Evolutionary conservation across 2,888 invertebrate species (phyloP).

Genomic region (Cetonia aurata): DNA sequence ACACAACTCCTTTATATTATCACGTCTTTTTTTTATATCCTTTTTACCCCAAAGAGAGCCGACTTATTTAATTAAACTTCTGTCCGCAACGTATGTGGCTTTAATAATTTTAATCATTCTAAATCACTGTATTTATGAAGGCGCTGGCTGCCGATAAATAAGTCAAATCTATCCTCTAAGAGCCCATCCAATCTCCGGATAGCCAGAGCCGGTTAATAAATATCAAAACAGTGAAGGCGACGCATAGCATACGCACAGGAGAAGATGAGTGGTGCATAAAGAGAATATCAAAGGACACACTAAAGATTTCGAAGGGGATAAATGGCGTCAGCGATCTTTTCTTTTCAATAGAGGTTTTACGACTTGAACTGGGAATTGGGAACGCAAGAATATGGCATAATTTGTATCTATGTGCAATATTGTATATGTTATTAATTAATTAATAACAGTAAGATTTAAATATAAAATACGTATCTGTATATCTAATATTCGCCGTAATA

Average conservation of each 20-base stretch:
- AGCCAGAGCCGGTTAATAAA: slow-evolving; percentile 56
- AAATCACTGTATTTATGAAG: slow-evolving; percentile 56
- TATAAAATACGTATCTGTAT: too few relatives aligned
- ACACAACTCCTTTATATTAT: not conserved
- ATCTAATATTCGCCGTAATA: too few relatives aligned
- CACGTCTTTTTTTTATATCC: too few relatives aligned
- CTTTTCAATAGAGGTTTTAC: too few relatives aligned
- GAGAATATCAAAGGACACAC: too few relatives aligned
- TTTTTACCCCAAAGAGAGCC: slow-evolving; percentile 1
- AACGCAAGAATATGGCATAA: too few relatives aligned
- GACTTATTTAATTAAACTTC: slow-evolving; percentile 38
- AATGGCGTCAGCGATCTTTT: too few relatives aligned
- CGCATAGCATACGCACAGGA: not conserved
- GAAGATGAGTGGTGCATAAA: not conserved
- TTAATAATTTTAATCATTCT: slow-evolving; percentile 56
- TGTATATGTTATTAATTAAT: too few relatives aligned
- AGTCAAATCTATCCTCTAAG: slow-evolving; percentile 54
- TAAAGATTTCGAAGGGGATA: too few relatives aligned
- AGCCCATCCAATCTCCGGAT: slow-evolving; percentile 54
- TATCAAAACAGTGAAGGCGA: slow-evolving; percentile 40
- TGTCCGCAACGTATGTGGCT: slow-evolving; percentile 20
- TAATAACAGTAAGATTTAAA: too few relatives aligned
- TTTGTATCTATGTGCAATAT: too few relatives aligned
- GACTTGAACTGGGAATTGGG: too few relatives aligned
- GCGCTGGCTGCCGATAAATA: slow-evolving; percentile 50